phyloP scores from a whole-genome alignment of 2,113 vertebrate species.

The Callipepla californica region DNA sequence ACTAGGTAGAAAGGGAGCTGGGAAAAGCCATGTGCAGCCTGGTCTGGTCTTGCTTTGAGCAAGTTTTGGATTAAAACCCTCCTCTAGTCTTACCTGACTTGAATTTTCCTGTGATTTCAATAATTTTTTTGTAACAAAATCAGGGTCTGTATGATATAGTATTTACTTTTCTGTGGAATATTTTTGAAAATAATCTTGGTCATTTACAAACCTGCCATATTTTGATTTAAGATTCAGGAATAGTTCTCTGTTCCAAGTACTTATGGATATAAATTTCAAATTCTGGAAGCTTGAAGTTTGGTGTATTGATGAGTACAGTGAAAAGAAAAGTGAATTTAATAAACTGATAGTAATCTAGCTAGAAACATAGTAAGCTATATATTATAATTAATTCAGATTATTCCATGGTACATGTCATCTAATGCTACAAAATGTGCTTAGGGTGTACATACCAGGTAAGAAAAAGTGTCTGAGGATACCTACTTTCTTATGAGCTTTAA shows the following conservation, averaged over 20 bases:
- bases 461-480: not conserved
- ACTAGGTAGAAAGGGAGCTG: not conserved
- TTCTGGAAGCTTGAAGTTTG: not conserved
- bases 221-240: slow-evolving; percentile 14
- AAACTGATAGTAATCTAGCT: not conserved
- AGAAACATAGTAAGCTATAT: not conserved
- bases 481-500: not conserved
- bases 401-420: not conserved
- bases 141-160: not conserved
- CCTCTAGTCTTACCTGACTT: not conserved
- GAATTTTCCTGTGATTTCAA: not conserved
- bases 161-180: not conserved
- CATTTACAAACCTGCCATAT: not conserved
- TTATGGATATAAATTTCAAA: not conserved
- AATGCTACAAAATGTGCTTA: not conserved
- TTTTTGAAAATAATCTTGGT: not conserved
- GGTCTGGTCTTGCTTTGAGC: not conserved
- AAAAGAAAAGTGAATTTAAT: slow-evolving; percentile 27
- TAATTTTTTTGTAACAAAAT: not conserved
- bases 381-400: not conserved
- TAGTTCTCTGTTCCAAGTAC: not conserved
- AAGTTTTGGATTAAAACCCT: not conserved
- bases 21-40: not conserved
- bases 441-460: not conserved
- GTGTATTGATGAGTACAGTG: not conserved